Conservation (phyloP, 2,888 invertebrate genomes). For the Gastracanthus pulcherrimus region DNA sequence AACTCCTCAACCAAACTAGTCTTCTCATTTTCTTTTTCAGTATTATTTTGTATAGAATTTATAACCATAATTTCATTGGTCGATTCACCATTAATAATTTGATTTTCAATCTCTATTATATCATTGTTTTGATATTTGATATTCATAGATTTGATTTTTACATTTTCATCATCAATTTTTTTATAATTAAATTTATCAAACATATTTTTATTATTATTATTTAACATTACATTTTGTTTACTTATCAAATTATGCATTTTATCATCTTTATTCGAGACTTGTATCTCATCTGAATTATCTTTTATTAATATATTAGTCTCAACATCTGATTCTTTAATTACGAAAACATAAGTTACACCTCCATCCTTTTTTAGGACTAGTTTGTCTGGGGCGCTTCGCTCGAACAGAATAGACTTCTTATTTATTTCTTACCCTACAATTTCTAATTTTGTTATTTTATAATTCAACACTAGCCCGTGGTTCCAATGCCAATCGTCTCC, state of each 20-base stretch:
- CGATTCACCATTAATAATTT: neutral
- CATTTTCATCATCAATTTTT: neutral
- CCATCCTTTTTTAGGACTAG: neutral
- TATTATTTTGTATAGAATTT: neutral
- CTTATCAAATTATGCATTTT: neutral
- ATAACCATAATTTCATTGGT: neutral
- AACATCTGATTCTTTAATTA: neutral
- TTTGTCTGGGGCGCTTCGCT: neutral
- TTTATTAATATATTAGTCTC: neutral
- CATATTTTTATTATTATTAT: neutral
- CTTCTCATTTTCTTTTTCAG: neutral
- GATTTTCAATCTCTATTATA: neutral
- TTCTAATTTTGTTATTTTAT: neutral
- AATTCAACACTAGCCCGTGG: neutral
- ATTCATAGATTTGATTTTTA: too few species aligned
- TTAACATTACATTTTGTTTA: neutral
- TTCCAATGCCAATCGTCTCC: slow-evolving; percentile 15
- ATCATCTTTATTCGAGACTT: neutral
- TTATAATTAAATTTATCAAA: neutral
- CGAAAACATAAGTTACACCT: neutral
- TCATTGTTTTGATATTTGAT: too few species aligned
- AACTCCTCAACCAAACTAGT: neutral
- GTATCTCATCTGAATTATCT: neutral
- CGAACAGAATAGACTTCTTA: neutral
- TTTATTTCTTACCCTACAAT: neutral